Evolutionary conservation across 2,888 invertebrate species (phyloP), one percentile per base, ranked within the genome.

Genomic region (Ormyrus pomaceus): DNA sequence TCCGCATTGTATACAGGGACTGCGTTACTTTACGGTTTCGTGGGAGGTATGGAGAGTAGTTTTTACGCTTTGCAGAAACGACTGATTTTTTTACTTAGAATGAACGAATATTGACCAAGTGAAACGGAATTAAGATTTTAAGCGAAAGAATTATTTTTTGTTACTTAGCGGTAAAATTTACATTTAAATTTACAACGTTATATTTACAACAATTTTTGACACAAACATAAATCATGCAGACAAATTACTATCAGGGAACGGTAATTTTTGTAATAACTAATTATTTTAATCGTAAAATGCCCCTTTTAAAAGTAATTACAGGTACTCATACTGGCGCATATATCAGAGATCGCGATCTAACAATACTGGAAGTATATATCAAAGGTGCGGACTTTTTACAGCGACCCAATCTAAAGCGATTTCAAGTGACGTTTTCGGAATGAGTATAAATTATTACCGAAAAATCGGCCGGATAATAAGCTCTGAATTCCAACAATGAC

Each of bases 381-480:
- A 64, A 65, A 11, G 50, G 19, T 53, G 10, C 13, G 13, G n/a
- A 19, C 10, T 70, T 76, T 58, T 64, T 11, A 45, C 34, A 34
- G 59, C 50, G 45, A 64, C 58, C 50, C 11, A 62, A 34, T 51
- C 7, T 46, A 19, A 55, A 65, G 45, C 55, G 59, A 62, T 61
- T 56, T 64, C 34, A 50, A 77, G 46, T 64, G 77, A 64, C 77
- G 69, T 53, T 51, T 59, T 13, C 13, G 48, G 58, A 71, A 70
- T 48, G 9, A 71, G 58, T 68, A 79, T 73, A 62, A 79, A 50
- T 73, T 79, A 68, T 62, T 56, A n/a, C 62, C 61, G 13, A 68
- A 72, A 68, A 71, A 77, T 77, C 46, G 11, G 2, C 51, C 13
- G 51, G 59, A 61, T 78, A 72, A 78, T 59, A 53, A 72, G 72